Percentiles rank a stretch among this genome's conserved stretches.
Conservation (phyloP, 1,140 invertebrate genomes). For the Conus betulinus region DNA sequence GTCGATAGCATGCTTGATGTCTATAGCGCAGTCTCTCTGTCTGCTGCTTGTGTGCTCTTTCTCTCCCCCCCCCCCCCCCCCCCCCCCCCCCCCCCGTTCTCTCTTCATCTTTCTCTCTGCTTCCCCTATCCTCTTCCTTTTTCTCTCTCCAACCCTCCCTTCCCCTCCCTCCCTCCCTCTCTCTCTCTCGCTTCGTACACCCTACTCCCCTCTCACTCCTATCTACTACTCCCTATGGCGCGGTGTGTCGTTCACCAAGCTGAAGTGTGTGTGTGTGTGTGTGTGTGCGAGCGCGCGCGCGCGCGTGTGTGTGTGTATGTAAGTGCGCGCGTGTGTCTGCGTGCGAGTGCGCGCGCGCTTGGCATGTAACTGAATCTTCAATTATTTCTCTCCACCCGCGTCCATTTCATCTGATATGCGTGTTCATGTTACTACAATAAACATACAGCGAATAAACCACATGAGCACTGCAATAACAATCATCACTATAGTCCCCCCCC, state of each 20-base stretch:
- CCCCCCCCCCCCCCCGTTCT: background rate
- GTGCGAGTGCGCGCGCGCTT: background rate
- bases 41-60: too few species aligned
- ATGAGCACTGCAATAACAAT: background rate
- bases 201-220: too few species aligned
- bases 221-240: background rate
- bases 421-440: background rate
- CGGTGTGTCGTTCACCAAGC: background rate
- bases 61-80: too few species aligned
- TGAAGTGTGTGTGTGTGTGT: background rate
- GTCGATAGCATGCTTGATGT: too few species aligned
- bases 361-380: background rate
- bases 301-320: too few species aligned
- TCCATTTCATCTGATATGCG: background rate
- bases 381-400: too few species aligned
- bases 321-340: background rate
- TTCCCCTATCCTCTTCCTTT: background rate
- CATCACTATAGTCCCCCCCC: too few species aligned
- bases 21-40: too few species aligned
- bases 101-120: background rate
- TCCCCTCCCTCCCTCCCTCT: too few species aligned
- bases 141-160: background rate
- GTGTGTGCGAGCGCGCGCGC: background rate
- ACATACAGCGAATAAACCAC: background rate
- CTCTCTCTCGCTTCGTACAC: too few species aligned